Evolutionary conservation across 2,888 invertebrate genomes (phyloP).

Genomic region (Chalcosyrphus nemorum): DNA sequence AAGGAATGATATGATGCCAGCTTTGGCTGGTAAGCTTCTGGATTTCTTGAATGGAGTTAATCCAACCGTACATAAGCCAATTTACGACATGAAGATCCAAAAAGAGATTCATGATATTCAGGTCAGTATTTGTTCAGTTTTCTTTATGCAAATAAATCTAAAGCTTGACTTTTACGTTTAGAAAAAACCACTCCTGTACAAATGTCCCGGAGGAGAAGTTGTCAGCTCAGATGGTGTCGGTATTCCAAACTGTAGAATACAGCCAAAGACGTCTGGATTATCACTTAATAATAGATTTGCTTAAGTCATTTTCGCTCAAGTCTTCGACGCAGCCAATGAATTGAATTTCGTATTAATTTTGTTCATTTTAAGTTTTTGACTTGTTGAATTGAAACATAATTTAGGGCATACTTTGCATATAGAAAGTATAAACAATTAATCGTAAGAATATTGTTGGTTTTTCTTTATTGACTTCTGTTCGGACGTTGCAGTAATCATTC

Average conservation of each 20-base stretch:
- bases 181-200: constrained; percentile 76
- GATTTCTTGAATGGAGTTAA: constrained; percentile 74
- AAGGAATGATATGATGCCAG: constrained; percentile 75
- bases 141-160: background rate
- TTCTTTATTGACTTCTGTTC: too few species aligned
- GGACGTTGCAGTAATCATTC: too few species aligned
- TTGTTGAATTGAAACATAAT: background rate
- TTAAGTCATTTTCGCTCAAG: constrained; percentile 37
- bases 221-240: constrained; percentile 77
- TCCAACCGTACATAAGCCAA: constrained; percentile 74
- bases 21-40: constrained; percentile 74
- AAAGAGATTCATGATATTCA: constrained; percentile 77
- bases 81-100: constrained; percentile 77
- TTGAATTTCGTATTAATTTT: constrained; percentile 14
- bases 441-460: background rate
- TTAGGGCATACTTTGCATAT: background rate
- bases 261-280: constrained; percentile 75
- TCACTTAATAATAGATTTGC: constrained; percentile 77
- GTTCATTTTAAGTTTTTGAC: background rate
- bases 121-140: too few species aligned
- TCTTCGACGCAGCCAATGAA: background rate
- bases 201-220: constrained; percentile 76
- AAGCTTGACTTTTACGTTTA: constrained; percentile 48
- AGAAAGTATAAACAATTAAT: background rate
- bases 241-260: constrained; percentile 74